Percentiles rank a stretch among this genome's conserved stretches.
These are phyloP conservation scores for Zaprionus bogoriensis DNA, from an alignment of 2,888 invertebrate genomes.

Conservation along the genomic window DNA sequence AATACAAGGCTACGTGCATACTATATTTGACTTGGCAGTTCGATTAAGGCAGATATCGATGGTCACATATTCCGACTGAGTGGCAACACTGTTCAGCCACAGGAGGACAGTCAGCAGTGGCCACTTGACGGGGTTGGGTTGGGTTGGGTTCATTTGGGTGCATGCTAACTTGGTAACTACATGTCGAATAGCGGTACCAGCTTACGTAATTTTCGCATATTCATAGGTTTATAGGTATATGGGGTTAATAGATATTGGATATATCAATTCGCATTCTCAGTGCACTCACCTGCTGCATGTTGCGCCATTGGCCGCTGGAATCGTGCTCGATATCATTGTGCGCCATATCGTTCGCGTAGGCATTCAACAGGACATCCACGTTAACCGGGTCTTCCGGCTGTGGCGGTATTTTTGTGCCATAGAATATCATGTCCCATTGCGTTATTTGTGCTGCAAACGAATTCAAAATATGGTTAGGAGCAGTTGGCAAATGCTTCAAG, in stretches of 20 bases:
- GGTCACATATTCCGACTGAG: too few relatives aligned
- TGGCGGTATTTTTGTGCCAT: constrained; percentile 88
- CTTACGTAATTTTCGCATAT: too few relatives aligned
- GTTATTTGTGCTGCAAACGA: constrained; percentile 85
- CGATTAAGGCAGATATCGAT: neutral
- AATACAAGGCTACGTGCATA: neutral
- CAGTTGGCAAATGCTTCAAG: neutral
- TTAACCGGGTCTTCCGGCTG: constrained; percentile 84
- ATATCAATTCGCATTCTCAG: neutral
- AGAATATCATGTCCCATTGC: constrained; percentile 92
- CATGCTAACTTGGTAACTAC: too few relatives aligned
- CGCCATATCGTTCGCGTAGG: constrained; percentile 84
- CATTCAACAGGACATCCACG: constrained; percentile 59
- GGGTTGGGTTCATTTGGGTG: neutral
- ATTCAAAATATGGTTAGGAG: constrained; percentile 25
- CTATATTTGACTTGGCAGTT: neutral
- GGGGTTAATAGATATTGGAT: neutral
- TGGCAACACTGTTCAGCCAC: neutral
- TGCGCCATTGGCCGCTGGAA: constrained; percentile 85
- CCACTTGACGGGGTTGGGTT: neutral
- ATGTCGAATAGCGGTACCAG: too few relatives aligned
- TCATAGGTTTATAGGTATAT: neutral
- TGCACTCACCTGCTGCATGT: constrained; percentile 85
- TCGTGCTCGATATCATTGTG: constrained; percentile 86
- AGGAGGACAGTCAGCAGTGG: too few relatives aligned